Base-by-base conservation (phyloP, 2,113 vertebrate species). In the Strix aluco region DNA sequence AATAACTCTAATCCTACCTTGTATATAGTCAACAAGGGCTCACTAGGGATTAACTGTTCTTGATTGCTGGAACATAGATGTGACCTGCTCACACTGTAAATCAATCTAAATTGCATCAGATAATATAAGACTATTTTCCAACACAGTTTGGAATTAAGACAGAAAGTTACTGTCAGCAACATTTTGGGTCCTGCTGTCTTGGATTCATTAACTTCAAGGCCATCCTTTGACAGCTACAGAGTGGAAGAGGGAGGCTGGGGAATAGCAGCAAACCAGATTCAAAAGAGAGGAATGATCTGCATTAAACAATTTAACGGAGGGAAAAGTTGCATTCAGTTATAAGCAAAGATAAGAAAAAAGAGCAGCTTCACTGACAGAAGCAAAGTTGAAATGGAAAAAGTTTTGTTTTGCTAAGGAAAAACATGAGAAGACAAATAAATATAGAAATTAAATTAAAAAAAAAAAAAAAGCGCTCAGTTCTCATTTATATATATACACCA, bases 121-220 rank as follows among this genome's bases (percentile, higher is more conserved):
- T 77, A 62, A 55, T 75, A n/a, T 9, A 73, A 79, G 49, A 63
- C 27, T 89, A 32, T 94, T 91, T 92, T 94, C 61, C 86, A 82
- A 12, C n/a, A 27, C 14, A 54, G n/a, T 88, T 84, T 95, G 54
- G 61, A 88, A 93, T 90, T 84, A 94, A 96, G 86, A 90, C 51
- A 78, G 36, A 96, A 85, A 55, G 71, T 81, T 96, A 46, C 61
- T 9, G 2, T 95, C 86, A 94, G 86, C 78, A 94, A 69, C 10
- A 40, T 94, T 92, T 69, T 79, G 42, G 2, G 19, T 90, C 40
- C 38, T 84, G 30, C n/a, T 95, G 34, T 83, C 51, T 70, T 83
- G 46, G 69, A 84, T 91, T 95, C 87, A 92, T 95, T 97, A 86
- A 75, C 54, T 84, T 90, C 71, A 95, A 85, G 91, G 62, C 72